Evolutionary conservation across 2,888 invertebrate species (phyloP).

Genomic region (Pseudococcus longispinus): DNA sequence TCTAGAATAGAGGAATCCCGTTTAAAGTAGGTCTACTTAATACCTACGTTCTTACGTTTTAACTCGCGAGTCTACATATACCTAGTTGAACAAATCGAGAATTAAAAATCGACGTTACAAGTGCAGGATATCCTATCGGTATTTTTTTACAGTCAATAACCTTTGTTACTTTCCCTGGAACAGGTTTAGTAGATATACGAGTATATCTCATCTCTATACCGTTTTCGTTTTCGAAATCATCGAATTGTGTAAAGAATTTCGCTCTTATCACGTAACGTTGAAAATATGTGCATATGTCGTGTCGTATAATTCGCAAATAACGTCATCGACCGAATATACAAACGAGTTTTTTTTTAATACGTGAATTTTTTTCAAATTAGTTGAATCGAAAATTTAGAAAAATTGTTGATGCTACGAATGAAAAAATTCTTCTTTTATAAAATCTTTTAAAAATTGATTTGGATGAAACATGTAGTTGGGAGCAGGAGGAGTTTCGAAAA

Average conservation of each 20-base stretch:
- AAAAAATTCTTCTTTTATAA: no score
- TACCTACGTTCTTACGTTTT: slow-evolving; percentile 36
- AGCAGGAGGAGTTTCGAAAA: no score
- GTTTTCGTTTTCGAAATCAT: slow-evolving; percentile 24
- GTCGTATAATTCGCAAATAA: not conserved
- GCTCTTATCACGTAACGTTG: slow-evolving; percentile 4
- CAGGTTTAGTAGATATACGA: not conserved
- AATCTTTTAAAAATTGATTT: no score
- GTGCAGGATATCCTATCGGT: slow-evolving; percentile 31
- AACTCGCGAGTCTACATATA: not conserved
- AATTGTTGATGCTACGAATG: no score
- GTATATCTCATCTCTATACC: not conserved
- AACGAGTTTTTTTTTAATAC: no score
- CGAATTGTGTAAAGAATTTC: slow-evolving; percentile 29
- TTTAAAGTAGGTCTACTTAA: slow-evolving; percentile 49
- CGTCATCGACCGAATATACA: no score
- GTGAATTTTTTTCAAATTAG: no score
- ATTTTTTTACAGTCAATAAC: slow-evolving; percentile 50
- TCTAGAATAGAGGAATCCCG: slow-evolving; percentile 42
- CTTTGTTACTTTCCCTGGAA: slow-evolving; percentile 51
- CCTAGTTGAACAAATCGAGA: slow-evolving; percentile 34
- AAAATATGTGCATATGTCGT: not conserved
- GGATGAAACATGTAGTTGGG: no score
- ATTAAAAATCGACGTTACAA: slow-evolving; percentile 48
- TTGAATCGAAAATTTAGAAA: no score